Evolutionary conservation across 2,888 invertebrate species (phyloP), one percentile per base, ranked within the genome.

Genomic region (Melangyna quadrimaculata): DNA sequence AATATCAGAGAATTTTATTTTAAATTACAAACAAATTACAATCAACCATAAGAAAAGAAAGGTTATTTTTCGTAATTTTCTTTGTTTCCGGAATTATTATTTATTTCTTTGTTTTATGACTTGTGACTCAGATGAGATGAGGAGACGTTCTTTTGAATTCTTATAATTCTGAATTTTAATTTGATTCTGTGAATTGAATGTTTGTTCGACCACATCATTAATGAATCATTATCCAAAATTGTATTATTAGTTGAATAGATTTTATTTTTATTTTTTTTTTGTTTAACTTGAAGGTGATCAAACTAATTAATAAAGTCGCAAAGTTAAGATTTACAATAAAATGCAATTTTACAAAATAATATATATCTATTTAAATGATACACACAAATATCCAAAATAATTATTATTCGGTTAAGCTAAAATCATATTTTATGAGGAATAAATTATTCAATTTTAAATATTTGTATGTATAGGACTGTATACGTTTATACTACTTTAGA

Each of bases 191-290:
- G 29, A 29, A n/a, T 27, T 53, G 4, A 29, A 55, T 55, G 29
- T 5, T 55, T 55, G 29, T 55, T 29, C 17, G 55, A 55, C 17
- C 17, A 55, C 29, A 55, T 55, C 17, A 32, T 55, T 55, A 17
- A 55, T 55, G 29, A 55, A 55, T 55, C 55, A 55, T 55, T 55
- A 55, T 55, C 55, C n/a, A 29, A 53, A 53, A 53, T 53, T 29
- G 9, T 53, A 55, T 55, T 3, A 9, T 29, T 32, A n/a, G 29
- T 32, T 55, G 55, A 55, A 19, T 55, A 32, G 55, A 29, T n/a
- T 27, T 51, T 17, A 17, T 55, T 55, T n/a, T 24, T 2, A 24
- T 14, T 6, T n/a, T 29, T 17, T 32, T 17, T 14, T 6, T n/a
- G 17, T 17, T 32, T 17, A 55, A 17, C 55, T 55, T 55, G 55